These are phyloP conservation scores for Artibeus jamaicensis DNA, from an alignment of 2,797 vertebrate genomes.

Conservation along the genomic window DNA sequence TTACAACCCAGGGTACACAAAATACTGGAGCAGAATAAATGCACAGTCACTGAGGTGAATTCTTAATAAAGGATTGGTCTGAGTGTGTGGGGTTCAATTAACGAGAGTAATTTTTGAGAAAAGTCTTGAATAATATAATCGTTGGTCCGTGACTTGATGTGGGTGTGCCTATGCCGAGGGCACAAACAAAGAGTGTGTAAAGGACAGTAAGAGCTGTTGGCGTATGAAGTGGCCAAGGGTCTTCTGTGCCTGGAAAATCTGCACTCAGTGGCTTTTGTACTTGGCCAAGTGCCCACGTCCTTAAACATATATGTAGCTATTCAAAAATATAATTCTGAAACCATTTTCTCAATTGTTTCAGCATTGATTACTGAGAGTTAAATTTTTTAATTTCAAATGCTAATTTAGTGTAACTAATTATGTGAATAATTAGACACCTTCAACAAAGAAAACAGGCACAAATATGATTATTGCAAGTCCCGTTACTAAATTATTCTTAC, in stretches of 20 bases:
- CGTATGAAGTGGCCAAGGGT: not conserved
- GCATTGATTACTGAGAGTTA: conserved; percentile 12
- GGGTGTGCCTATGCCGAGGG: not conserved
- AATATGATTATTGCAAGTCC: not conserved
- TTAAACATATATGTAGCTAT: not conserved
- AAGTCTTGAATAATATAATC: not conserved
- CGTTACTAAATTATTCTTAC: not conserved
- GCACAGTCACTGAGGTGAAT: not conserved
- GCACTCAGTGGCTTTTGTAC: not conserved
- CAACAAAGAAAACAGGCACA: conserved; percentile 16
- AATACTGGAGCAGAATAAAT: not conserved
- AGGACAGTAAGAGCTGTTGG: not conserved
- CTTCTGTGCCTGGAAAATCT: not conserved
- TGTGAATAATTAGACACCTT: not conserved
- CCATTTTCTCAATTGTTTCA: not conserved
- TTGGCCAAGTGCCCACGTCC: not conserved
- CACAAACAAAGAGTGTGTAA: not conserved
- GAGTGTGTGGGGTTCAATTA: not conserved
- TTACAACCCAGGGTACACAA: not conserved
- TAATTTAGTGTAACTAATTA: conserved; percentile 20
- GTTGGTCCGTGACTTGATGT: not conserved
- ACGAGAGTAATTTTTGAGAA: not conserved
- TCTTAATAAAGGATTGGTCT: not conserved
- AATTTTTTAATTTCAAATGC: conserved; percentile 34
- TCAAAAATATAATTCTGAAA: conserved; percentile 22